phyloP scores from a whole-genome alignment of 1,140 invertebrate genomes.

The Metopolophium dirhodum region DNA sequence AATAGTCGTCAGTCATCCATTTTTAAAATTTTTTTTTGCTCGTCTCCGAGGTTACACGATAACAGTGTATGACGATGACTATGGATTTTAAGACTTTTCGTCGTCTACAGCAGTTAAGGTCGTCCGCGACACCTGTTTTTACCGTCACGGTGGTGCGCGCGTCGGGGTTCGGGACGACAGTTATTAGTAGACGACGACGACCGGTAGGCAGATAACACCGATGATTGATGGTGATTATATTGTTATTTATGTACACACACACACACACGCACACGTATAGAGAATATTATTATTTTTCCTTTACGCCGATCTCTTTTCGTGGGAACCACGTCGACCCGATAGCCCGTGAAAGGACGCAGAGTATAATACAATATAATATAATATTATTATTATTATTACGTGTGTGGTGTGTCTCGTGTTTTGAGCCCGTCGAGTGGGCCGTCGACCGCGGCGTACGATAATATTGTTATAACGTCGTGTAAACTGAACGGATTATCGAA shows the following conservation, averaged over 20 bases:
- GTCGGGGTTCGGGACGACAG: neutral
- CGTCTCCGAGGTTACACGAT: neutral
- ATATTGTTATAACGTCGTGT: neutral
- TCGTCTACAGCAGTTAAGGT: neutral
- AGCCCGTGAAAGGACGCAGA: neutral
- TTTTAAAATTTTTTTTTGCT: neutral
- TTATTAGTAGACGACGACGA: neutral
- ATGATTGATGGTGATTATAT: slow-evolving; percentile 36
- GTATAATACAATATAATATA: neutral
- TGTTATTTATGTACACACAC: neutral
- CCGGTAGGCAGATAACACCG: slow-evolving; percentile 2
- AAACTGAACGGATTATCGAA: neutral
- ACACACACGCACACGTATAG: neutral
- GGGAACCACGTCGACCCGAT: neutral
- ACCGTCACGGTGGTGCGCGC: neutral
- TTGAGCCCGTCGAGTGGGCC: neutral
- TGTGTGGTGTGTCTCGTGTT: neutral
- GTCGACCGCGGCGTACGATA: neutral
- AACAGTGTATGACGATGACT: neutral
- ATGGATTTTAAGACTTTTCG: neutral
- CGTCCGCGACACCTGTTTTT: slow-evolving; percentile 10
- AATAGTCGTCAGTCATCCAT: neutral
- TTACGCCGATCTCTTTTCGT: neutral
- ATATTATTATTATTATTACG: neutral
- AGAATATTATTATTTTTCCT: slow-evolving; percentile 27